A percentile compares a stretch with the other conserved stretches of the same genome.
Conservation (phyloP, 37 sponge, comb jelly and placozoan species). For the Cliona cf. orientalis region DNA sequence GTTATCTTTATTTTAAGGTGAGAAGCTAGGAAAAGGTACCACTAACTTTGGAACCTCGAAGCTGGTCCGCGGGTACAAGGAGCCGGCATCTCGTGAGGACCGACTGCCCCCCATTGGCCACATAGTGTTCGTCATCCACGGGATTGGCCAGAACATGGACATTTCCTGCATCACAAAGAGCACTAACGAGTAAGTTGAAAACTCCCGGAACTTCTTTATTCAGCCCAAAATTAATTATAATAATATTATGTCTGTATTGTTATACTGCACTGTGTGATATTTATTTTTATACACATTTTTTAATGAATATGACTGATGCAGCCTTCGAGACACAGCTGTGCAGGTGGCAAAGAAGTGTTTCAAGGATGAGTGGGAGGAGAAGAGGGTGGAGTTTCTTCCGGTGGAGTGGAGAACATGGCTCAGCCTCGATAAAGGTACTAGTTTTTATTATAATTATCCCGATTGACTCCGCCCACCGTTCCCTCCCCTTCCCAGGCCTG, state of each 20-base stretch:
- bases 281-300: not conserved
- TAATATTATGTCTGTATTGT: not conserved
- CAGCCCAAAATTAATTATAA: not conserved
- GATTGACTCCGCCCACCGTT: no score
- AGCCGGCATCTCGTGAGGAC: constrained; percentile 42
- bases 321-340: constrained; percentile 44
- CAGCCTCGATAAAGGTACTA: constrained; percentile 73
- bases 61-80: constrained; percentile 80
- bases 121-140: constrained; percentile 84
- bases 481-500: constrained; percentile 44
- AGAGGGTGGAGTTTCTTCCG: constrained; percentile 88
- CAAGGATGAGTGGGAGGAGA: constrained; percentile 38
- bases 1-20: not conserved
- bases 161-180: constrained; percentile 55
- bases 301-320: not conserved
- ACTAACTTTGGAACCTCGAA: constrained; percentile 6
- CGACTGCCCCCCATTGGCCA: constrained; percentile 73
- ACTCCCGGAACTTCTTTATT: not conserved
- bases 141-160: constrained; percentile 86
- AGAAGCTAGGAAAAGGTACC: constrained; percentile 23
- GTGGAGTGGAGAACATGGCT: constrained; percentile 88
- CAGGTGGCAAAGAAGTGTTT: constrained; percentile 76
- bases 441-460: not conserved
- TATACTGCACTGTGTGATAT: not conserved
- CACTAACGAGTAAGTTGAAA: constrained; percentile 56